These are phyloP conservation scores for Cydia amplana DNA, from an alignment of 1,140 invertebrate genomes.

Conservation along the genomic window DNA sequence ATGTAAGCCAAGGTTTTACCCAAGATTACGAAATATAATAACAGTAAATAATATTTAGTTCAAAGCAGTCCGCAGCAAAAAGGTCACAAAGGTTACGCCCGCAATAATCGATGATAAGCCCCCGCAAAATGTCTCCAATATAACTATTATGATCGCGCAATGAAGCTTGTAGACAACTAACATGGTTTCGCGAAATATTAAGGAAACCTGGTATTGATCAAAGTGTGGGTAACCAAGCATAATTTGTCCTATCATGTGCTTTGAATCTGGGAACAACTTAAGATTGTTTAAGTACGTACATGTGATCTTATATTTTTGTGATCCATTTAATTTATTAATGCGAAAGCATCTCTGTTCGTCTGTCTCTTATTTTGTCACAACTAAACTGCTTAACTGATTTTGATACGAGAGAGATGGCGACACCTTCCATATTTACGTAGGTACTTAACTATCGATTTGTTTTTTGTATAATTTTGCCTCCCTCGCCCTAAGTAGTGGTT, in stretches of 20 bases:
- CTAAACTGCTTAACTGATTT: too few species aligned
- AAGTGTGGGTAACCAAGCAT: conserved; percentile 10
- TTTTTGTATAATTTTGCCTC: too few species aligned
- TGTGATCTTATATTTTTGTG: too few species aligned
- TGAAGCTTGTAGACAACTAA: conserved; percentile 23
- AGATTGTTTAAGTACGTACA: too few species aligned
- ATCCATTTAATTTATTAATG: too few species aligned
- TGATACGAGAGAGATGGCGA: too few species aligned
- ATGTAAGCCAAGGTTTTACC: background rate
- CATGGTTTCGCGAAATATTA: conserved; percentile 18
- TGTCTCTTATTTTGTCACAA: too few species aligned
- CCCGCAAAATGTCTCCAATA: background rate
- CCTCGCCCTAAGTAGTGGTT: too few species aligned
- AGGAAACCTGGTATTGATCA: conserved; percentile 18
- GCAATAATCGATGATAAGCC: background rate
- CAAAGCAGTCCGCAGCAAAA: background rate
- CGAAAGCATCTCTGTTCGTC: too few species aligned
- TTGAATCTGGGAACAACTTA: too few species aligned
- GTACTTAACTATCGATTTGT: too few species aligned
- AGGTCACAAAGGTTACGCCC: conserved; percentile 6
- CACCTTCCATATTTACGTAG: too few species aligned
- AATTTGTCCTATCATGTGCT: conserved; percentile 1
- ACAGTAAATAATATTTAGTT: background rate
- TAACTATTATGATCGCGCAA: conserved; percentile 16
- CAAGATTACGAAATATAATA: background rate